These are phyloP conservation scores for Hassar affinis DNA, from an alignment of 2,113 vertebrate species.

Conservation along the genomic window DNA sequence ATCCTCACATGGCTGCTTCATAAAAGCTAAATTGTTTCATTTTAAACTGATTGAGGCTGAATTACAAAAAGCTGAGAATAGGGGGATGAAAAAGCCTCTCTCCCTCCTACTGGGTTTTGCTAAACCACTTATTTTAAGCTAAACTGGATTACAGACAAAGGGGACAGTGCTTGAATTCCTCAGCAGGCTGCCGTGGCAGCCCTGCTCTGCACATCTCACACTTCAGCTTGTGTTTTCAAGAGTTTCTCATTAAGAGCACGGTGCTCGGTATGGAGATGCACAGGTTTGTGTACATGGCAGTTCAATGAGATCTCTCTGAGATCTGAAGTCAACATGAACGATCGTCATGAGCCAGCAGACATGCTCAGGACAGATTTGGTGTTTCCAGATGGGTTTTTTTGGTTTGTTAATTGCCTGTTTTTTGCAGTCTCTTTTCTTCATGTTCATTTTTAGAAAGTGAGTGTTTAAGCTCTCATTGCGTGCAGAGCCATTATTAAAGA, in stretches of 20 bases:
- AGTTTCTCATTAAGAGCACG: slow-evolving; percentile 58
- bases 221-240: slow-evolving; percentile 65
- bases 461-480: slow-evolving; percentile 23
- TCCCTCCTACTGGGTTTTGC: slow-evolving; percentile 66
- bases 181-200: slow-evolving; percentile 55
- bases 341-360: slow-evolving; percentile 2
- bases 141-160: slow-evolving; percentile 77
- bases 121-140: slow-evolving; percentile 79
- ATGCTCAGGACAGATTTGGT: slow-evolving; percentile 31
- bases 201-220: slow-evolving; percentile 48
- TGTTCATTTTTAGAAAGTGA: slow-evolving; percentile 25
- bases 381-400: slow-evolving; percentile 6
- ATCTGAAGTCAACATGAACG: slow-evolving; percentile 21
- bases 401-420: slow-evolving; percentile 18
- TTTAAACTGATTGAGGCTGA: slow-evolving; percentile 70
- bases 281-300: slow-evolving; percentile 58
- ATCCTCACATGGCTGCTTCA: slow-evolving; percentile 70
- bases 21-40: slow-evolving; percentile 73
- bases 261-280: slow-evolving; percentile 52
- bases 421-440: slow-evolving; percentile 24
- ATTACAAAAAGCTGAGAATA: slow-evolving; percentile 53
- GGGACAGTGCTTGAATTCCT: slow-evolving; percentile 68
- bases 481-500: slow-evolving; percentile 44
- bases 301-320: slow-evolving; percentile 46
- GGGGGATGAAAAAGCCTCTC: slow-evolving; percentile 53